These are phyloP conservation scores for Papilio glaucus DNA, from an alignment of 1,140 invertebrate species.

Conservation along the genomic window DNA sequence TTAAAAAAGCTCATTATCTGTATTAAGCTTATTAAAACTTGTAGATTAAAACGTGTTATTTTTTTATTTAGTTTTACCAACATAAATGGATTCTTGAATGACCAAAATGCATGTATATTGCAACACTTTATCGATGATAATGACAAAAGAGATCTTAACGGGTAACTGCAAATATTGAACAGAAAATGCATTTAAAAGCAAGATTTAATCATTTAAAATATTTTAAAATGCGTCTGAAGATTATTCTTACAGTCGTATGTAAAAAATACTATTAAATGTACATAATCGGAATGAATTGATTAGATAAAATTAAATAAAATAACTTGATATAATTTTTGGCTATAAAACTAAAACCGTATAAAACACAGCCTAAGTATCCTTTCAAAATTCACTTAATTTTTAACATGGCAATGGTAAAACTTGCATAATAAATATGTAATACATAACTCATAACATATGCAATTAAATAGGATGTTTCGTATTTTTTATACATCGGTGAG, in stretches of 20 bases:
- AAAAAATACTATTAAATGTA: neutral
- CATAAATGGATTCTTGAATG: neutral
- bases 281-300: constrained; percentile 14
- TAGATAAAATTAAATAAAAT: constrained; percentile 25
- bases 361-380: constrained; percentile 28
- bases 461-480: no score
- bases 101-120: neutral
- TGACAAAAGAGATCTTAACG: constrained; percentile 42
- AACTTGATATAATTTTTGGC: constrained; percentile 1
- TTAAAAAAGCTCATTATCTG: no score
- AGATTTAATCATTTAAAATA: constrained; percentile 11
- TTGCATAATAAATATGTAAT: neutral
- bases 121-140: neutral
- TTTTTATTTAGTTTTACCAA: neutral
- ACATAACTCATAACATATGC: no score
- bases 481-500: no score
- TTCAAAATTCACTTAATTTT: constrained; percentile 11
- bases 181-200: constrained; percentile 38
- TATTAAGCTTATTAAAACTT: no score
- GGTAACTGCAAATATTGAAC: constrained; percentile 42
- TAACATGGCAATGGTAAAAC: constrained; percentile 12
- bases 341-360: constrained; percentile 14
- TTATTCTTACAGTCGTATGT: no score
- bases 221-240: constrained; percentile 37
- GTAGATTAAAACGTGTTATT: no score